A percentile compares a stretch with the other conserved stretches of the same genome.
phyloP scores from a whole-genome alignment of 2,888 invertebrate genomes.

The Gisinianus flammeolus region DNA sequence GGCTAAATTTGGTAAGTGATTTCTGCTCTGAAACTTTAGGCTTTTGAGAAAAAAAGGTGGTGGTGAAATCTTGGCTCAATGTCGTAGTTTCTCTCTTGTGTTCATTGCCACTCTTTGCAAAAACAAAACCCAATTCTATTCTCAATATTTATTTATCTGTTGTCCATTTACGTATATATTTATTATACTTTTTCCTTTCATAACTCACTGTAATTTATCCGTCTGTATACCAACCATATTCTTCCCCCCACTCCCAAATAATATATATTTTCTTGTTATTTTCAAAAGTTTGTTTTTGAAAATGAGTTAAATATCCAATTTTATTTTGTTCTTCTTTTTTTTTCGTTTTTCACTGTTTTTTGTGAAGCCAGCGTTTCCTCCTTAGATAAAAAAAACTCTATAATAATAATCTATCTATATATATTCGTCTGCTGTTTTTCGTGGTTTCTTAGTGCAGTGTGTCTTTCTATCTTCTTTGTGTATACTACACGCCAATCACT shows the following conservation, averaged over 20 bases:
- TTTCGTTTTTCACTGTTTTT: constrained; percentile 8
- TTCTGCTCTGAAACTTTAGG: constrained; percentile 35
- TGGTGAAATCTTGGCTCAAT: constrained; percentile 36
- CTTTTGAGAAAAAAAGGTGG: constrained; percentile 34
- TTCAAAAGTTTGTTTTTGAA: no score
- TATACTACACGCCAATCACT: not conserved
- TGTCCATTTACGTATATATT: no score
- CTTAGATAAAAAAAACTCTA: not conserved
- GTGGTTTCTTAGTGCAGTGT: constrained; percentile 19
- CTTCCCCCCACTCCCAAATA: no score
- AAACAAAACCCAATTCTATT: not conserved
- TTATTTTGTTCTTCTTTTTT: no score
- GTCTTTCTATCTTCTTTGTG: constrained; percentile 4
- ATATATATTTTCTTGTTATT: no score
- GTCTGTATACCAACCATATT: no score
- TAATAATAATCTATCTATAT: constrained; percentile 1
- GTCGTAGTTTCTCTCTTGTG: constrained; percentile 23
- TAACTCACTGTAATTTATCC: no score
- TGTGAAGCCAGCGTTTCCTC: constrained; percentile 11
- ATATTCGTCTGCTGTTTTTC: constrained; percentile 12
- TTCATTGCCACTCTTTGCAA: constrained; percentile 4
- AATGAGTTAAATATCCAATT: no score
- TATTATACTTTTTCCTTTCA: no score
- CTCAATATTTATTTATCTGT: not conserved
- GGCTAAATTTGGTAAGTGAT: constrained; percentile 68